phyloP scores from a whole-genome alignment of 2,113 vertebrate genomes.

The Formicarius rufipectus region DNA sequence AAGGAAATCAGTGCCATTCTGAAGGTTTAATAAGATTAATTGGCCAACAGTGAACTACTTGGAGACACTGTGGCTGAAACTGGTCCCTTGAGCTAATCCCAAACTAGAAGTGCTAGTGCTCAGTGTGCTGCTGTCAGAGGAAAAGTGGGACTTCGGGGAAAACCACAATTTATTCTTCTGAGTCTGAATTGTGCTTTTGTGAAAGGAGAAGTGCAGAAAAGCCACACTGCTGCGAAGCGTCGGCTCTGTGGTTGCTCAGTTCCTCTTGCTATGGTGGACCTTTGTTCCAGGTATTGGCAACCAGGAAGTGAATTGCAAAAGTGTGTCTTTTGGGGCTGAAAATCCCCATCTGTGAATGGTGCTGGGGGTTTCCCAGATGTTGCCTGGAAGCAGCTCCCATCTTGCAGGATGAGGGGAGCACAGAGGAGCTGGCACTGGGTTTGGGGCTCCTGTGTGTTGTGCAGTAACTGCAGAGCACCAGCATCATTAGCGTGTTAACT shows the following conservation, averaged over 20 bases:
- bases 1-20: too few relatives aligned
- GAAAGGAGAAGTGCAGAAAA: not conserved
- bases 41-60: rapidly evolving
- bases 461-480: not conserved
- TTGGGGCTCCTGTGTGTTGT: not conserved
- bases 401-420: rapidly evolving
- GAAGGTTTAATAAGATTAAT: not conserved
- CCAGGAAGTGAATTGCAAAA: not conserved
- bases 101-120: rapidly evolving
- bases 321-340: not conserved
- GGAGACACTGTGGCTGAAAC: not conserved
- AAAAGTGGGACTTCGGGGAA: rapidly evolving
- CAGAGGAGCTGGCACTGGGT: rapidly evolving
- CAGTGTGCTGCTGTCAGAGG: rapidly evolving
- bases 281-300: not conserved
- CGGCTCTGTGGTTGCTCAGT: rapidly evolving
- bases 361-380: not conserved
- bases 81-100: not conserved
- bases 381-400: not conserved
- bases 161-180: not conserved
- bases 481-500: rapidly evolving
- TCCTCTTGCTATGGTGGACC: not conserved
- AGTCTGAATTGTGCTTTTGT: not conserved
- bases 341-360: not conserved
- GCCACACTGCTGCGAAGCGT: not conserved